phyloP scores from a whole-genome alignment of 2,888 invertebrate species.

The Pollenia labialis region DNA sequence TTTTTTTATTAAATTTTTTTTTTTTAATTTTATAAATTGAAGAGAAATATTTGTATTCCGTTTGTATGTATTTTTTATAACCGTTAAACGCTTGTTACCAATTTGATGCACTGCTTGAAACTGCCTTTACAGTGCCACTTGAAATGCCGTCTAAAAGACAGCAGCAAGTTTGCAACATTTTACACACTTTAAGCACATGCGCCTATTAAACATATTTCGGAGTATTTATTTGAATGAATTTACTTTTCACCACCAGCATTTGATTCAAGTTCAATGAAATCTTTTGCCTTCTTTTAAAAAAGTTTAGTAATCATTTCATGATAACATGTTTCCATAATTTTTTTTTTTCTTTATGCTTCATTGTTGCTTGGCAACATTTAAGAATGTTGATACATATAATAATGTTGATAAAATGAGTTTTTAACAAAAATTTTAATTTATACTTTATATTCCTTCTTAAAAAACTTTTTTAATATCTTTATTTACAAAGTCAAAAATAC shows the following conservation, averaged over 20 bases:
- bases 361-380: not conserved
- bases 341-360: not conserved
- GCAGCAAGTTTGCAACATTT: constrained; percentile 24
- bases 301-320: not conserved
- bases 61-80: constrained; percentile 3
- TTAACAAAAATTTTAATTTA: too few species aligned
- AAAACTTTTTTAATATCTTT: too few species aligned
- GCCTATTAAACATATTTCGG: constrained; percentile 46
- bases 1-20: not conserved
- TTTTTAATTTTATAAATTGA: not conserved
- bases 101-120: constrained; percentile 48
- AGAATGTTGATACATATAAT: not conserved
- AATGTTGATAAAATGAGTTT: too few species aligned
- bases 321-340: too few species aligned
- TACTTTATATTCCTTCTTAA: too few species aligned
- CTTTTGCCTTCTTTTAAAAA: not conserved
- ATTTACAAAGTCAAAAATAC: too few species aligned
- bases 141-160: constrained; percentile 21
- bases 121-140: constrained; percentile 28
- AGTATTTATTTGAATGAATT: constrained; percentile 63
- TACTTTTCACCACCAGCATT: constrained; percentile 42
- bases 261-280: constrained; percentile 4
- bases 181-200: constrained; percentile 54
- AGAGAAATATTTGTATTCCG: not conserved
- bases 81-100: constrained; percentile 59